These are phyloP conservation scores for Scalopus aquaticus DNA, from an alignment of 2,113 vertebrate species.

Conservation along the genomic window DNA sequence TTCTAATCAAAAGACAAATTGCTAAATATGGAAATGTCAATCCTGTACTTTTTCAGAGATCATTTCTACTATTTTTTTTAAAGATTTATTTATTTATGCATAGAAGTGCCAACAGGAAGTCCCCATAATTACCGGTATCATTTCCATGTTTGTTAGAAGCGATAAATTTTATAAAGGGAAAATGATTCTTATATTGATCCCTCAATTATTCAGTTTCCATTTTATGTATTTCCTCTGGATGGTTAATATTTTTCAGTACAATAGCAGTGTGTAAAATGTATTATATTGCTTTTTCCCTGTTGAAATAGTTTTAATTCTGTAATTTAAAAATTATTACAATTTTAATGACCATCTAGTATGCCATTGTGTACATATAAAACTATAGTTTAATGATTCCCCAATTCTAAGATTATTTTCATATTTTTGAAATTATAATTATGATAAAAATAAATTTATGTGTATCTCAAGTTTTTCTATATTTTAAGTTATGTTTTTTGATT, in stretches of 20 bases:
- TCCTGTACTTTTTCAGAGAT: too few species aligned
- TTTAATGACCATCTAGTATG: background rate
- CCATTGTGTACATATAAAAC: background rate
- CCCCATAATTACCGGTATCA: too few species aligned
- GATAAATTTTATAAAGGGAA: background rate
- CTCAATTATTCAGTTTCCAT: background rate
- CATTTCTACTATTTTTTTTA: too few species aligned
- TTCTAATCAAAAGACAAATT: background rate
- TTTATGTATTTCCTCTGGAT: background rate
- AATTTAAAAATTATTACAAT: background rate
- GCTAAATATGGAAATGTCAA: background rate
- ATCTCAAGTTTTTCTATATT: background rate
- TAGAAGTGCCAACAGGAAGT: too few species aligned
- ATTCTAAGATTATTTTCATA: background rate
- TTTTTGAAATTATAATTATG: background rate
- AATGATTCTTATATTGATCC: background rate
- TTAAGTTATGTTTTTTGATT: background rate
- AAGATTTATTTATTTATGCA: too few species aligned
- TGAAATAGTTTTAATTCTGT: background rate
- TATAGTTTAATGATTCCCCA: background rate
- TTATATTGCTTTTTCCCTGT: background rate
- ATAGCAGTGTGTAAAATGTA: background rate
- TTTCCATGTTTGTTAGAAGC: too few species aligned
- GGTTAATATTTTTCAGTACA: background rate
- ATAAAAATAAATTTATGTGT: background rate